A percentile compares a stretch with the other conserved stretches of the same genome.
Conservation (phyloP, 2,888 invertebrate species). For the Ophion slaviceki region DNA sequence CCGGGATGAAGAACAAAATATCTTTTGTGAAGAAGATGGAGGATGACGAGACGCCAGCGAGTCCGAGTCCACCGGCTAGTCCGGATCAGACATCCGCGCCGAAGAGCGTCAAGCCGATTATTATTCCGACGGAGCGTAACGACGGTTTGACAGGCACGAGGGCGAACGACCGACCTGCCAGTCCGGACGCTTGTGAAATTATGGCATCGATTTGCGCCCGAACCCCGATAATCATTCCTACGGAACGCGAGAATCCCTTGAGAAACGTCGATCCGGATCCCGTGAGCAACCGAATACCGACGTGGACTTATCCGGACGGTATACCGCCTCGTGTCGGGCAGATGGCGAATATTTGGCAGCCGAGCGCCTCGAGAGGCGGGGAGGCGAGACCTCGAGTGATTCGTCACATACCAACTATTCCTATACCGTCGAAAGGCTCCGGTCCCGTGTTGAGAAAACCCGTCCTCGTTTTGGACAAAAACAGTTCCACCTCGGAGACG, state of each 20-base stretch:
- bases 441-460: slow-evolving; percentile 71
- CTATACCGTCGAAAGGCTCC: slow-evolving; percentile 75
- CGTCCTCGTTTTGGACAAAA: slow-evolving; percentile 73
- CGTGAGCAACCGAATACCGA: slow-evolving; percentile 21
- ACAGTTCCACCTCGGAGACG: slow-evolving; percentile 60
- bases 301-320: slow-evolving; percentile 47
- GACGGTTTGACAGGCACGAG: slow-evolving; percentile 65
- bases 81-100: slow-evolving; percentile 71
- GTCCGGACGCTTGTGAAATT: slow-evolving; percentile 73
- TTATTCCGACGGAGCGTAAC: slow-evolving; percentile 81
- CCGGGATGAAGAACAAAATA: slow-evolving; percentile 48
- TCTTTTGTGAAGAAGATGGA: slow-evolving; percentile 55
- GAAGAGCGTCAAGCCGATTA: slow-evolving; percentile 77
- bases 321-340: not conserved
- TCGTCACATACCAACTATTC: slow-evolving; percentile 75
- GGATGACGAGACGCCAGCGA: slow-evolving; percentile 82
- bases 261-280: slow-evolving; percentile 57
- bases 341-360: slow-evolving; percentile 61
- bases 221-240: slow-evolving; percentile 75
- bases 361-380: slow-evolving; percentile 48
- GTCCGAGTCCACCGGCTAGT: slow-evolving; percentile 83
- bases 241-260: slow-evolving; percentile 69
- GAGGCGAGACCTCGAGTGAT: slow-evolving; percentile 60
- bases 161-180: slow-evolving; percentile 72
- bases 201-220: slow-evolving; percentile 65